Evolutionary conservation across 2,888 invertebrate genomes (phyloP).

Genomic region (Stenchaetothrips biformis): DNA sequence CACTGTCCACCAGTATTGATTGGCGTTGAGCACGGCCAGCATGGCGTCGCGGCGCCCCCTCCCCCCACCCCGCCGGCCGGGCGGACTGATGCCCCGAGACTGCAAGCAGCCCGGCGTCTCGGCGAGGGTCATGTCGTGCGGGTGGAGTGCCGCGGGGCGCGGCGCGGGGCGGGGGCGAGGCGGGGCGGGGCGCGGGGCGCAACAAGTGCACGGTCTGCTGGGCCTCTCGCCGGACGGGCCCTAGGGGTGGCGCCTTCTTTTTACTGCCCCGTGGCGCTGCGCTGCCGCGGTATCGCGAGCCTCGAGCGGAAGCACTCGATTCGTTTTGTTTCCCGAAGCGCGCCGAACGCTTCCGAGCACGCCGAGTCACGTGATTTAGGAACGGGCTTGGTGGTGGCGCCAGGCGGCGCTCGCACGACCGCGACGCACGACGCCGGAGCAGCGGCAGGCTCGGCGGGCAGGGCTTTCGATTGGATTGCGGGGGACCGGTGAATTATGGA

Average conservation of each 20-base stretch:
- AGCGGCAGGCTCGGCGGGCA: background rate
- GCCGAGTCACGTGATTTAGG: no score
- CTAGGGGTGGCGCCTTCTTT: background rate
- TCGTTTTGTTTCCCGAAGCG: no score
- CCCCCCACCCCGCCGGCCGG: background rate
- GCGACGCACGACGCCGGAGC: background rate
- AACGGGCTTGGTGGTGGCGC: no score
- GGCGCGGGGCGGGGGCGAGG: background rate
- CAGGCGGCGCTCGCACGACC: no score
- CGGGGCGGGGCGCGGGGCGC: background rate
- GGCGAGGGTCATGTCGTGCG: background rate
- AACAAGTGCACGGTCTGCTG: background rate
- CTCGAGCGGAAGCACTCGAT: no score
- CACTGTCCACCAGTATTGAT: background rate
- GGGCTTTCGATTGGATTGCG: slow-evolving; percentile 14
- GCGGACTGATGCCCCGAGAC: background rate
- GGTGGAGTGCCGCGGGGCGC: background rate
- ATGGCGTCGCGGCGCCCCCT: background rate
- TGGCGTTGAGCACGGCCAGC: background rate
- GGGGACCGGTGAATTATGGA: slow-evolving; percentile 12
- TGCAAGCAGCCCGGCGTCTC: background rate
- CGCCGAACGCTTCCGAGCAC: no score
- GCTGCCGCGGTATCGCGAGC: no score
- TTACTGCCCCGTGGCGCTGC: background rate
- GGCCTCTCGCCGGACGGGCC: background rate